Conservation (phyloP, 2,797 vertebrate species). For the Sciaenops ocellatus region DNA sequence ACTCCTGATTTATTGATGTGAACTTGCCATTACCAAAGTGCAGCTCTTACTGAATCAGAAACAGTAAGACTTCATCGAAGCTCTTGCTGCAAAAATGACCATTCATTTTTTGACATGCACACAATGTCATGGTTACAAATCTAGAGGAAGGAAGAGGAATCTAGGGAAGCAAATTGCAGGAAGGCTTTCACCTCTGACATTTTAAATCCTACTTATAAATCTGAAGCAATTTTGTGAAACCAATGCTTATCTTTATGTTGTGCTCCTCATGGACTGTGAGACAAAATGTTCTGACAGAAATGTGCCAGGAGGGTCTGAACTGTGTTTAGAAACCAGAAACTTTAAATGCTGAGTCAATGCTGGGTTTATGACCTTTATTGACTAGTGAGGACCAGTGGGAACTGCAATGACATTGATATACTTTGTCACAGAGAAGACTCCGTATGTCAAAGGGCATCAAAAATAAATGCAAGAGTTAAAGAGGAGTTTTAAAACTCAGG, state of each 20-base stretch:
- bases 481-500: not conserved
- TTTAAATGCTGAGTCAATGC: not conserved
- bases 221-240: conserved; percentile 11
- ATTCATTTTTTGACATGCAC: not conserved
- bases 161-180: not conserved
- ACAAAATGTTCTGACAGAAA: conserved; percentile 5
- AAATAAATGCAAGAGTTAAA: not conserved
- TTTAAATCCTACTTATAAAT: conserved; percentile 34
- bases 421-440: not conserved
- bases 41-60: not conserved
- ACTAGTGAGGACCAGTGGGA: conserved; percentile 4
- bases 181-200: conserved; percentile 6
- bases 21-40: not conserved
- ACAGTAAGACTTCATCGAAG: not conserved
- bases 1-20: not conserved
- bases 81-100: not conserved
- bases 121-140: not conserved
- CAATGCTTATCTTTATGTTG: not conserved
- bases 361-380: not conserved
- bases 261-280: not conserved
- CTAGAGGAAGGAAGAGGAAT: too few species aligned
- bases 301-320: not conserved
- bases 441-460: not conserved
- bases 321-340: not conserved
- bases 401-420: not conserved